A percentile compares a stretch with the other conserved stretches of the same genome.
Evolutionary conservation across 2,888 invertebrate genomes (phyloP).

Genomic region (Nipponacmea schrenckii): DNA sequence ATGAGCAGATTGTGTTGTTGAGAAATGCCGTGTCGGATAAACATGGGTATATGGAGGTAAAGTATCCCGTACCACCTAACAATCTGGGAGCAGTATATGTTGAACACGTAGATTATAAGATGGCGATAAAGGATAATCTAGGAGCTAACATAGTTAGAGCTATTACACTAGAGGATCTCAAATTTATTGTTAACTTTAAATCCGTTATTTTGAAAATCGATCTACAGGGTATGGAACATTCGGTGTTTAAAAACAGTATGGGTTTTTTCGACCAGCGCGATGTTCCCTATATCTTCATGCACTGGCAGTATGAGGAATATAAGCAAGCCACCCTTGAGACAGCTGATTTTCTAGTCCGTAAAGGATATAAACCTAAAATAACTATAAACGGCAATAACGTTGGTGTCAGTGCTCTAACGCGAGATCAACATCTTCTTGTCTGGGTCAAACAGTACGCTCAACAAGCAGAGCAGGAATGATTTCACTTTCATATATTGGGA

Average conservation of each 20-base stretch:
- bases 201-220: conserved; percentile 37
- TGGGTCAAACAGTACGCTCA: conserved; percentile 9
- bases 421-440: conserved; percentile 7
- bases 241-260: conserved; percentile 20
- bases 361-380: conserved; percentile 12
- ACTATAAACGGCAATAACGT: background rate
- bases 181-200: conserved; percentile 21
- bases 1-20: conserved; percentile 25
- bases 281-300: conserved; percentile 35
- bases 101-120: background rate
- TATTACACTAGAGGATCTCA: conserved; percentile 31
- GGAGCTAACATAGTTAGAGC: conserved; percentile 20
- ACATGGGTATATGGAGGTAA: conserved; percentile 15
- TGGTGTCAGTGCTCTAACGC: background rate
- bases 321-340: background rate
- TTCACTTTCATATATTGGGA: too few relatives aligned
- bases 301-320: conserved; percentile 27
- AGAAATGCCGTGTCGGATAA: conserved; percentile 34
- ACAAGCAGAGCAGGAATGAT: background rate
- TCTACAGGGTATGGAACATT: conserved; percentile 23
- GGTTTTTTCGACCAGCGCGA: conserved; percentile 28
- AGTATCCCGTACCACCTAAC: background rate
- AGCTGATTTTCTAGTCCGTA: background rate
- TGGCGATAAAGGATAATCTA: background rate
- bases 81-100: conserved; percentile 16